Evolutionary conservation across 2,888 invertebrate genomes (phyloP), one percentile per base, ranked within the genome.

Genomic region (Graphium colonna): DNA sequence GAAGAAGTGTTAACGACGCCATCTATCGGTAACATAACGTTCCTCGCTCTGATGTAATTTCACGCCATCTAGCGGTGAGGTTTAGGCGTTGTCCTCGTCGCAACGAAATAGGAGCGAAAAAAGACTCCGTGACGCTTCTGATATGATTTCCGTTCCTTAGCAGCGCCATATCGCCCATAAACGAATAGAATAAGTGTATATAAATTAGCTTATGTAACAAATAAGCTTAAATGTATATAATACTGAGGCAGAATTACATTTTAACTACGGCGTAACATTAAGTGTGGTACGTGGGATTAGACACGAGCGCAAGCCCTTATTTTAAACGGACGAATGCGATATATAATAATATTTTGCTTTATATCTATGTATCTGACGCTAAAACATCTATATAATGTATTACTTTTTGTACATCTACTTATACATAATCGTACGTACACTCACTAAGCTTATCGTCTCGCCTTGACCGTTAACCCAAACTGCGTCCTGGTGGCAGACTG

Each of bases 371-470:
- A 88, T 88, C 84, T 89, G 89, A 88, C 88, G 84, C 89, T 89
- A 89, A 82, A 89, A 89, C 89, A 89, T 88, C 88, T 89, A 89
- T 88, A 88, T 87, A 87, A 87, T 87, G 88, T 87, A 86, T 88
- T 89, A 88, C 82, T 87, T 89, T 83, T 88, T 89, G 88, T 89
- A 89, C 89, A 89, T 89, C 89, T 89, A 89, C 89, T 89, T 89
- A 88, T 82, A 84, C 79, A 77, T 88, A 85, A 84, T 79, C 86
- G 78, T 88, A 88, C 86, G 83, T 86, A 87, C 88, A 88, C 79
- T 79, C 82, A 88, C 84, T 88, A 89, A 89, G 89, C 89, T 83
- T 84, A 72, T 76, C 77, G 78, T 77, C 77, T 79, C 71, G 74
- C n/a, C 71, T 70, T 69, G 60, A 71, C 75, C 77, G 80, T 62